Conservation (phyloP, 1,140 invertebrate species). For the Drosophila sturtevanti region DNA sequence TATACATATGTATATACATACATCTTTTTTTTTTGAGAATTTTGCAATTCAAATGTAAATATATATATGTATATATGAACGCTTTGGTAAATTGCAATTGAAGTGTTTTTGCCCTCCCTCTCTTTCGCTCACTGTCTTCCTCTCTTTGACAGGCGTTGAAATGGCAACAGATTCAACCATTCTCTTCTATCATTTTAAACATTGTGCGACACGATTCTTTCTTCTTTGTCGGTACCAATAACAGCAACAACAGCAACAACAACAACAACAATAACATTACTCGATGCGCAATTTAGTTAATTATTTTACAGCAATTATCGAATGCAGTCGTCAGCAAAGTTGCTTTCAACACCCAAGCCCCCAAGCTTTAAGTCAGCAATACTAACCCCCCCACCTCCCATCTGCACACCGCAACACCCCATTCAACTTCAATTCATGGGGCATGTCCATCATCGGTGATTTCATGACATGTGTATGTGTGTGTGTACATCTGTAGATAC, state of each 20-base stretch:
- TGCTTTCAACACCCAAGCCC: constrained; percentile 7
- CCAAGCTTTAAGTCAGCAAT: too few species aligned
- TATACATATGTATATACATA: too few species aligned
- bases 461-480: background rate
- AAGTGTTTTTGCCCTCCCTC: background rate
- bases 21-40: background rate
- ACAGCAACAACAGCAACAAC: too few species aligned
- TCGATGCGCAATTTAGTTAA: constrained; percentile 10
- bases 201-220: background rate
- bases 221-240: background rate
- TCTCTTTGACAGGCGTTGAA: too few species aligned
- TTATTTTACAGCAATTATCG: constrained; percentile 14
- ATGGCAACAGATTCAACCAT: background rate
- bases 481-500: background rate
- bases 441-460: background rate
- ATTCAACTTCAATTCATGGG: background rate
- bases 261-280: background rate
- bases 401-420: background rate
- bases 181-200: background rate
- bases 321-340: constrained; percentile 26
- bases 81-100: constrained; percentile 12
- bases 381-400: too few species aligned
- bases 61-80: background rate
- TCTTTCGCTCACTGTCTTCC: background rate
- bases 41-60: constrained; percentile 15